These are phyloP conservation scores for Elephantulus edwardii DNA, from an alignment of 2,113 vertebrate species.

Conservation along the genomic window DNA sequence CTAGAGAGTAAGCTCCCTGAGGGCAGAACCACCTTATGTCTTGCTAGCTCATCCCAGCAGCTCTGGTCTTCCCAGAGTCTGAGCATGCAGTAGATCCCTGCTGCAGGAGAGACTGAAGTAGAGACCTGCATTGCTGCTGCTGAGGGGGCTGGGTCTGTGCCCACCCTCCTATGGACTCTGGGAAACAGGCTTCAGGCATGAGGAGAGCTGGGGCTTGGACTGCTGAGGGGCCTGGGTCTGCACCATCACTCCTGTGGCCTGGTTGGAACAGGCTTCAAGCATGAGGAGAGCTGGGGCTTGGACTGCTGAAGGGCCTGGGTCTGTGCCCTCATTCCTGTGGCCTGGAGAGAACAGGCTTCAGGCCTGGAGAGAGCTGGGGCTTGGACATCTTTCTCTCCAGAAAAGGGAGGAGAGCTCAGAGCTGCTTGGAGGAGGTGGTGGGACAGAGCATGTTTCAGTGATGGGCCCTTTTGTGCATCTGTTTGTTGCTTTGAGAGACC, in stretches of 20 bases:
- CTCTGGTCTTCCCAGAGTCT: not conserved
- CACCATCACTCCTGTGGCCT: not conserved
- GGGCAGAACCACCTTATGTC: no score
- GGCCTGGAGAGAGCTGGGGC: not conserved
- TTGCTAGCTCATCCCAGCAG: not conserved
- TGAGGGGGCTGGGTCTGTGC: not conserved
- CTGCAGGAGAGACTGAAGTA: not conserved
- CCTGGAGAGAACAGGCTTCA: not conserved
- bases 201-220: no score
- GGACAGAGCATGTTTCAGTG: conserved; percentile 54
- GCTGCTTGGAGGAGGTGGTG: not conserved
- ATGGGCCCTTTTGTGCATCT: conserved; percentile 45
- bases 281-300: no score
- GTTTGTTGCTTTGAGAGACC: conserved; percentile 66
- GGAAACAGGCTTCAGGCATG: no score
- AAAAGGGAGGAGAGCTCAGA: not conserved
- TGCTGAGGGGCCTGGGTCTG: not conserved
- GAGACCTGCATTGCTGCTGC: not conserved
- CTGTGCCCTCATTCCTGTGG: not conserved
- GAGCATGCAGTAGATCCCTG: fast-evolving
- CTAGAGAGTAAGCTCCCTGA: not conserved
- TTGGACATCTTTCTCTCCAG: not conserved
- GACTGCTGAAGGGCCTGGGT: not conserved
- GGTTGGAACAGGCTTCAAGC: no score
- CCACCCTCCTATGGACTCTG: not conserved